These are phyloP conservation scores for Gnathonemus echidnorhynchus DNA, from an alignment of 2,113 vertebrate genomes.

Conservation along the genomic window DNA sequence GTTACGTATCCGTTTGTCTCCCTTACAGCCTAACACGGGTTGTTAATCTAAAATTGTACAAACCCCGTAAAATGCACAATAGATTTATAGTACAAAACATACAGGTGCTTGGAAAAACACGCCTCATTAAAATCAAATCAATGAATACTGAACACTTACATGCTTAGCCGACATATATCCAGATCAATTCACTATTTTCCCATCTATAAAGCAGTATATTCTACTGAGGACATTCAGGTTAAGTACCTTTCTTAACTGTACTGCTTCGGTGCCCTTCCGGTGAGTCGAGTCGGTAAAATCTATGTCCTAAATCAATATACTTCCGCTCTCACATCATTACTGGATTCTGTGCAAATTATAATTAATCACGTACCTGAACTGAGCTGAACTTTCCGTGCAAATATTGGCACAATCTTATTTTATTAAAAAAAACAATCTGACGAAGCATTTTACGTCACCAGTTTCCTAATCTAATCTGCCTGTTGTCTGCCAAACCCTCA, in stretches of 20 bases:
- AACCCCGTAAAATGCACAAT: background rate
- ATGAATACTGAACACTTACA: background rate
- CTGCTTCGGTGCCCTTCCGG: background rate
- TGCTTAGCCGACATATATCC: background rate
- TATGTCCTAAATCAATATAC: constrained; percentile 3
- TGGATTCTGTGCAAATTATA: background rate
- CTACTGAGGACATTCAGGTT: background rate
- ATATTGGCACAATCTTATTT: background rate
- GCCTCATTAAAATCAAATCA: background rate
- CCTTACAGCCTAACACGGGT: background rate
- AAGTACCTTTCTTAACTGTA: background rate
- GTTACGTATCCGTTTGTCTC: background rate
- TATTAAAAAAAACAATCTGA: background rate
- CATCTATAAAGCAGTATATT: background rate
- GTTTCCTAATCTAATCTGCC: background rate
- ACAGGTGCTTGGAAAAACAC: background rate
- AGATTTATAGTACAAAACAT: background rate
- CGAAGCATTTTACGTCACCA: background rate
- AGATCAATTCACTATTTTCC: background rate
- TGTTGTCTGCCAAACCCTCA: background rate
- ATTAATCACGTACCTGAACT: background rate
- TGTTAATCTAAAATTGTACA: background rate
- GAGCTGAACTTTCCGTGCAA: background rate
- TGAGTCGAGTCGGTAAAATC: background rate
- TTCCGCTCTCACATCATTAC: background rate